phyloP scores from a whole-genome alignment of 2,113 vertebrate species.

The Pachypanchax playfairii region DNA sequence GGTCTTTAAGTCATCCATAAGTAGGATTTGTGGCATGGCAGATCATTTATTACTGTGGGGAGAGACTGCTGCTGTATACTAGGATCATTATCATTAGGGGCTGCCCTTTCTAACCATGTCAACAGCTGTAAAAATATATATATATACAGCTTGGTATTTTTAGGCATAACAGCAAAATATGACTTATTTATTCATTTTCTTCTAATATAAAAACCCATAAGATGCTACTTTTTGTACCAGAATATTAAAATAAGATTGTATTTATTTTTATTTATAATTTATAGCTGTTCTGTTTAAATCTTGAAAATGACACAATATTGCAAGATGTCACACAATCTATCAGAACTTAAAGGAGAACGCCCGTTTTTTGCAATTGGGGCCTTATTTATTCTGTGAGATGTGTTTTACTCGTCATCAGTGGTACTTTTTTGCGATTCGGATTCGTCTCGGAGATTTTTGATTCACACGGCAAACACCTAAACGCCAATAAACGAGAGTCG shows the following conservation, averaged over 20 bases:
- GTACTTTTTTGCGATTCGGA: too few relatives aligned
- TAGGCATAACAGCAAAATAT: neutral
- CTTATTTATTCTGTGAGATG: too few relatives aligned
- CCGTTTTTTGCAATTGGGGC: too few relatives aligned
- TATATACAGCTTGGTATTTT: neutral
- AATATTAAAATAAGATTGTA: neutral
- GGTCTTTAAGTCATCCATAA: slow-evolving; percentile 3
- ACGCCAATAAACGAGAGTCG: too few relatives aligned
- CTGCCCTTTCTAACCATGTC: neutral
- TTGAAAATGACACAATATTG: too few relatives aligned
- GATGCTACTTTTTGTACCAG: neutral
- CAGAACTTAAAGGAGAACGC: too few relatives aligned
- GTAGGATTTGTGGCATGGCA: slow-evolving; percentile 1
- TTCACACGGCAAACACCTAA: too few relatives aligned
- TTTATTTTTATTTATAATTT: too few relatives aligned
- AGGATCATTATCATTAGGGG: neutral
- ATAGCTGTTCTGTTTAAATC: too few relatives aligned
- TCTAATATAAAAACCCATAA: neutral
- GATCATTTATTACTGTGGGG: neutral
- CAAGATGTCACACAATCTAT: too few relatives aligned
- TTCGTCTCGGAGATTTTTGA: too few relatives aligned
- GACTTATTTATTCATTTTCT: neutral
- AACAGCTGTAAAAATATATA: neutral
- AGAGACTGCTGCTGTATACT: neutral
- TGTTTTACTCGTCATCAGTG: too few relatives aligned